Evolutionary conservation across 1,140 invertebrate species (phyloP), one percentile per base, ranked within the genome.

Genomic region (Teleogryllus occipitalis): DNA sequence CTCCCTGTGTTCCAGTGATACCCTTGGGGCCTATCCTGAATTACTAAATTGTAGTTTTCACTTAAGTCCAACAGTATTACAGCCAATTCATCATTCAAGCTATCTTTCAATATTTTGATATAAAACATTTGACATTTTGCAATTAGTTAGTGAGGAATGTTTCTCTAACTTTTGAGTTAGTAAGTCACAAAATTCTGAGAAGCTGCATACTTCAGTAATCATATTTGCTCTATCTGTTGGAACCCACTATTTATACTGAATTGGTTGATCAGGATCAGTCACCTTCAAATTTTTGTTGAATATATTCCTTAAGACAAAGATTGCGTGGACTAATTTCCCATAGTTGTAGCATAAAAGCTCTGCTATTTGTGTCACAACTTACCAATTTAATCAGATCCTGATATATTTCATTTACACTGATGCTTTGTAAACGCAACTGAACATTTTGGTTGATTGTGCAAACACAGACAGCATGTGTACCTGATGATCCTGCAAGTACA

Each of bases 201-300:
- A 72, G n/a, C n/a, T 72, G 65, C 65, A 15, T 72, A 72, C 6
- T 72, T 72, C 65, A 72, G n/a, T 3, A 72, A 72, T 6, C 6
- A 72, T 72, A 72, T 72, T 72, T 72, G 3, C 65, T 72, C 65
- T 72, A 6, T 2, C 65, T 72, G 65, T 72, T 72, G 65, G 2
- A 15, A 3, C 65, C 18, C 54, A 72, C 18, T 72, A 12, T 72
- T n/a, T 72, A n/a, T 72, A 72, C n/a, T 72, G 65, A n/a, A 72
- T 72, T 72, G 65, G 65, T 72, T 72, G 2, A n/a, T 72, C 65
- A 72, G n/a, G 65, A 72, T 72, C 65, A 72, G 65, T 72, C 65
- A n/a, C 65, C 65, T 72, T 2, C 14, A n/a, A 72, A 72, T 72
- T 72, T 14, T 72, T 72, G 65, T 72, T 72, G 65, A 72, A 72